Conservation (phyloP, 2,797 vertebrate species). For the Helarctos malayanus region DNA sequence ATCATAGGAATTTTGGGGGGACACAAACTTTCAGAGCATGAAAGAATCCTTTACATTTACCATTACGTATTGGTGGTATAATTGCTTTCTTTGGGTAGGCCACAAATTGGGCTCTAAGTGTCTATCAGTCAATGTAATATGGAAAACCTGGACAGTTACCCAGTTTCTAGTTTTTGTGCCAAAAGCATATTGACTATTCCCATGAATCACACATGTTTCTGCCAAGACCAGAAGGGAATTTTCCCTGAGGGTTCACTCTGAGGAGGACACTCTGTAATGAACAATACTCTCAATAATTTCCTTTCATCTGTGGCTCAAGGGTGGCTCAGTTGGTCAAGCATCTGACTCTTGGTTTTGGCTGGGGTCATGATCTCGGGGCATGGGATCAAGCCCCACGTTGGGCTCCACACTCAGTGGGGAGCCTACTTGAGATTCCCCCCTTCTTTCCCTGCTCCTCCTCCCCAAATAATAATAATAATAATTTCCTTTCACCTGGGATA, state of each 20-base stretch:
- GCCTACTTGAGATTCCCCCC: neutral
- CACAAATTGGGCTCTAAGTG: neutral
- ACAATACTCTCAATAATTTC: conserved; percentile 18
- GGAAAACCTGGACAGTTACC: neutral
- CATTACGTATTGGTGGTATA: neutral
- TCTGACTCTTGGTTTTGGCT: neutral
- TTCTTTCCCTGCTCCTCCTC: neutral
- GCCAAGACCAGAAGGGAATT: conserved; percentile 8
- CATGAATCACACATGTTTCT: neutral
- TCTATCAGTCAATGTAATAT: neutral
- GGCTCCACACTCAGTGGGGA: neutral
- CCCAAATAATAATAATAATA: neutral
- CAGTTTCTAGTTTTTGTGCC: neutral
- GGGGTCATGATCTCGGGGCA: neutral
- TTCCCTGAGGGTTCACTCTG: neutral
- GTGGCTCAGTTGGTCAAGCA: neutral
- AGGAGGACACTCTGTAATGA: neutral
- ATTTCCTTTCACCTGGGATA: neutral
- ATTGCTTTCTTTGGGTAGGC: neutral
- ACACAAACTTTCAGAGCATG: neutral
- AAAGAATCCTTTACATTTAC: neutral
- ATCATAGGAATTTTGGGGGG: no score
- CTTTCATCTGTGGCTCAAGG: neutral
- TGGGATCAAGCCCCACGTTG: neutral
- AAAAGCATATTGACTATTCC: neutral